Evolutionary conservation across 1,140 invertebrate genomes (phyloP), one percentile per base, ranked within the genome.

Genomic region (Gryon sp.): DNA sequence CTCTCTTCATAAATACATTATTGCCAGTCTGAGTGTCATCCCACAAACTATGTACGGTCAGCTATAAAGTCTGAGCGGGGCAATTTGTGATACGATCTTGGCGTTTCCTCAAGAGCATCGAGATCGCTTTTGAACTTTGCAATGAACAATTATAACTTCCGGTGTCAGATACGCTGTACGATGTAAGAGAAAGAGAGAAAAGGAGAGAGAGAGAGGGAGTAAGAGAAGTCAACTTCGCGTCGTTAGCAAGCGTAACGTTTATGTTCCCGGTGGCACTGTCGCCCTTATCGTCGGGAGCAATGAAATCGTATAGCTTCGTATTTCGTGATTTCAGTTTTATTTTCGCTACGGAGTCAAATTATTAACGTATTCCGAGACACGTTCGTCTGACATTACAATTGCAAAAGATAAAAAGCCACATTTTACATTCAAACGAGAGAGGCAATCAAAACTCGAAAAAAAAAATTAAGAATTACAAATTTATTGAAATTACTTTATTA

Each of bases 141-240:
- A 26, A 69, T 77, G 79, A 80, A 85, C 82, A 86, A 86, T 86
- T 86, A 86, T 85, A 86, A 86, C 78, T 85, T 86, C 80, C 78
- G 77, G 73, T 76, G 80, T 78, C 73, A 79, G 79, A 81, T 80
- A 79, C 63, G 74, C 50, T 69, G 57, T 15, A 14, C n/a, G n/a
- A n/a, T n/a, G n/a, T n/a, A n/a, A n/a, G n/a, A n/a, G n/a, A n/a
- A n/a, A n/a, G n/a, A n/a, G n/a, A n/a, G n/a, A n/a, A n/a, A n/a
- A n/a, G n/a, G n/a, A n/a, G n/a, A n/a, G n/a, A n/a, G n/a, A n/a
- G n/a, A n/a, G n/a, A n/a, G n/a, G n/a, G n/a, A n/a, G n/a, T n/a
- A 34, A 22, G 52, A 72, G 76, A 76, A 66, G 78, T 73, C 52
- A 68, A 75, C 59, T 75, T 65, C 28, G 43, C 69, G 57, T 82